Conservation (phyloP, 2,113 vertebrate genomes). For the Chrysochloris asiatica region DNA sequence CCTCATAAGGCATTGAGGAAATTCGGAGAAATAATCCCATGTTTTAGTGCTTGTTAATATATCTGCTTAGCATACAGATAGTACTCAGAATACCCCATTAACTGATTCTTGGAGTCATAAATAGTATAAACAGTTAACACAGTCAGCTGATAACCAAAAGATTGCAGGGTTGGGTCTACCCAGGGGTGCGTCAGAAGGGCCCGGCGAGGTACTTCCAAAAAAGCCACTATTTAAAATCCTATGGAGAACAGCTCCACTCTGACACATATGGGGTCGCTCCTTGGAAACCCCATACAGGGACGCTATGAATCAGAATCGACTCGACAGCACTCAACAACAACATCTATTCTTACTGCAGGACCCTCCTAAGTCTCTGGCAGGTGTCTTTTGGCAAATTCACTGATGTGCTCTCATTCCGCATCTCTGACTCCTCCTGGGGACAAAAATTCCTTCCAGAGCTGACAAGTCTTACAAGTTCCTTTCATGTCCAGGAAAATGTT, state of each 20-base stretch:
- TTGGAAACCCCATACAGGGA: no score
- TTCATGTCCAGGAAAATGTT: neutral
- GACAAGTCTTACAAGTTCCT: neutral
- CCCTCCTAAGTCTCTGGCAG: neutral
- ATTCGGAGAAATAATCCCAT: neutral
- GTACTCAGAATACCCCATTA: neutral
- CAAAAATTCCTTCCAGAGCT: neutral
- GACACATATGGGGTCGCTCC: neutral
- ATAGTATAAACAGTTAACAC: neutral
- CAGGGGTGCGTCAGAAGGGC: neutral
- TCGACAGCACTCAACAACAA: no score
- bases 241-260: neutral
- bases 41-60: fast-evolving
- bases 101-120: neutral
- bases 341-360: neutral
- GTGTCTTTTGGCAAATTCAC: no score
- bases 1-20: neutral
- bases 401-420: conserved; percentile 21
- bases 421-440: neutral
- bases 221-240: neutral
- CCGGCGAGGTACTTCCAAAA: neutral
- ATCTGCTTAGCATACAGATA: neutral
- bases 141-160: neutral
- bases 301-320: neutral
- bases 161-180: neutral